These are phyloP conservation scores for Peucedramus taeniatus DNA, from an alignment of 2,113 vertebrate genomes.

Conservation along the genomic window DNA sequence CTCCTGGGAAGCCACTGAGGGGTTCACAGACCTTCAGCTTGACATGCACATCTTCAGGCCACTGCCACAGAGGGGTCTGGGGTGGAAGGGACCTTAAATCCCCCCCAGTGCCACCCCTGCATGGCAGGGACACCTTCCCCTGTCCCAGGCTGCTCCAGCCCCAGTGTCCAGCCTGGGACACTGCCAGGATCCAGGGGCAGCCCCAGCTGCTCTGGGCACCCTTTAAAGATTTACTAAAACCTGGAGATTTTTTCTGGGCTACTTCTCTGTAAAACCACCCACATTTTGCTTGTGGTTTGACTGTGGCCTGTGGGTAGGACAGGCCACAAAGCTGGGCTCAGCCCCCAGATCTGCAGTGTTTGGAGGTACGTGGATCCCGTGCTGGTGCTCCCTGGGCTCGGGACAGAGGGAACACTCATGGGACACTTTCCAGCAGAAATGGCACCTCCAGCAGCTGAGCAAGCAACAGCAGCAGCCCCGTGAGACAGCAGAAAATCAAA, in stretches of 20 bases:
- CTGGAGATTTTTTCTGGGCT: neutral
- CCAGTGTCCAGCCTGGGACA: neutral
- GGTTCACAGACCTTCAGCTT: neutral
- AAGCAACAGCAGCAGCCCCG: neutral
- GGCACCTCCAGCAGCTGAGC: neutral
- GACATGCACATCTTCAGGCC: neutral
- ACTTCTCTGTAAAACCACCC: neutral
- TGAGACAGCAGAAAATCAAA: neutral
- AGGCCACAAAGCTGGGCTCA: neutral
- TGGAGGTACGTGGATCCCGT: conserved; percentile 9
- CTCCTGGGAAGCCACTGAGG: neutral
- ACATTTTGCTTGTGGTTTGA: neutral
- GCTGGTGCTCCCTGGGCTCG: neutral
- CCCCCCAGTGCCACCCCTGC: neutral
- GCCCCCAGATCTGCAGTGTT: conserved; percentile 6
- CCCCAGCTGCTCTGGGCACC: neutral
- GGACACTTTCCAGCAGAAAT: neutral
- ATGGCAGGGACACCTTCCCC: neutral
- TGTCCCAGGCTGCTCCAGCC: neutral
- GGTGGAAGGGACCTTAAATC: accelerated
- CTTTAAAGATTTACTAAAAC: neutral
- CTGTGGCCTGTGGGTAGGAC: neutral
- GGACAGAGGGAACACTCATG: neutral
- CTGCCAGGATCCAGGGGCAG: neutral
- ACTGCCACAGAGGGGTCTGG: neutral